Evolutionary conservation across 2,888 invertebrate species (phyloP).

Genomic region (Zhuqinia jingwanae): DNA sequence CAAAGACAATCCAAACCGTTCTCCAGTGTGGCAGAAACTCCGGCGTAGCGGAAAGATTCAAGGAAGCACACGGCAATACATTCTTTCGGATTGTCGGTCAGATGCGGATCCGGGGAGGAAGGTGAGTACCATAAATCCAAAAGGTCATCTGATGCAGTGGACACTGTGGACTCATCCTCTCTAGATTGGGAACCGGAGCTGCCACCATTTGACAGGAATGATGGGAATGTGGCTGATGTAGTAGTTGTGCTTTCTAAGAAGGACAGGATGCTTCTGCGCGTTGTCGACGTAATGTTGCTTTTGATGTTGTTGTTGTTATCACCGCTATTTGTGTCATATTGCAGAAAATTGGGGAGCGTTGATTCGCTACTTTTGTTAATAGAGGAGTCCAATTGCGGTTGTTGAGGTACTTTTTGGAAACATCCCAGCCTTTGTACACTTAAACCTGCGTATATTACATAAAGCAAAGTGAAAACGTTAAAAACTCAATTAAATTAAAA

Average conservation of each 20-base stretch:
- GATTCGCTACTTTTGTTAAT: conserved; percentile 3
- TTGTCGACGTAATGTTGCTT: too few relatives aligned
- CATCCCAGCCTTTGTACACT: conserved; percentile 61
- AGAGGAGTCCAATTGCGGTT: background rate
- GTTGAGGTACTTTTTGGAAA: conserved; percentile 65
- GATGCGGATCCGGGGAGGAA: conserved; percentile 57
- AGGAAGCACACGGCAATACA: conserved; percentile 63
- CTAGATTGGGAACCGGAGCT: conserved; percentile 7
- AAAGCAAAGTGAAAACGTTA: background rate
- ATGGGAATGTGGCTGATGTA: background rate
- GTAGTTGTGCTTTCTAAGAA: conserved; percentile 45
- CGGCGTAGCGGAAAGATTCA: conserved; percentile 81
- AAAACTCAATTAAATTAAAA: too few relatives aligned
- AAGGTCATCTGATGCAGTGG: conserved; percentile 43
- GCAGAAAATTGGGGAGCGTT: conserved; percentile 58
- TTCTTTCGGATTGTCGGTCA: conserved; percentile 50
- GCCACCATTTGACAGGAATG: conserved; percentile 12
- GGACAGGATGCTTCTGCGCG: background rate
- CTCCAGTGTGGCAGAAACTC: conserved; percentile 81
- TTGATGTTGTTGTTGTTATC: background rate
- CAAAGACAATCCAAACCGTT: conserved; percentile 81
- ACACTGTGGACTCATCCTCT: conserved; percentile 65
- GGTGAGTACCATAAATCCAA: conserved; percentile 70
- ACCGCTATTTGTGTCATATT: conserved; percentile 18
- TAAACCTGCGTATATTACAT: conserved; percentile 33